Conservation (phyloP, 2,888 invertebrate genomes). For the Orthosia gothica region DNA sequence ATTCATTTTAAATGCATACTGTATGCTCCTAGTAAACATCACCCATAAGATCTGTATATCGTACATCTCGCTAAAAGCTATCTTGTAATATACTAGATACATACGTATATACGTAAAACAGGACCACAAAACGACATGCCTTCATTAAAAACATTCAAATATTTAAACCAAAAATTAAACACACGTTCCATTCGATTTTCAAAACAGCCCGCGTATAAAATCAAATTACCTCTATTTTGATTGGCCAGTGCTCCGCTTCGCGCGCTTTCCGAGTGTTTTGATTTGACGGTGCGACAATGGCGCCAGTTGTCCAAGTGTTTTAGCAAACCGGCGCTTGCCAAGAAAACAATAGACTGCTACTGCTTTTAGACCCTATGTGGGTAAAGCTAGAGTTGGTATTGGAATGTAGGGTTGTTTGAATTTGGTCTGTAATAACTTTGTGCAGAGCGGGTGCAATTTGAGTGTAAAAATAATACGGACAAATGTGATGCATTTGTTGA, state of each 20-base stretch:
- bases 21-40: too few species aligned
- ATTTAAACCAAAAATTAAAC: slow-evolving; percentile 59
- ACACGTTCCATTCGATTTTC: slow-evolving; percentile 74
- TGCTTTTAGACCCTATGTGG: slow-evolving; percentile 46
- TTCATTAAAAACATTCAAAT: slow-evolving; percentile 39
- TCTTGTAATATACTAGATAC: not conserved
- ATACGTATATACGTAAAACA: too few species aligned
- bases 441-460: slow-evolving; percentile 82
- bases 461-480: slow-evolving; percentile 85
- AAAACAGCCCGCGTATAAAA: slow-evolving; percentile 83
- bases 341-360: slow-evolving; percentile 50
- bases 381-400: slow-evolving; percentile 59
- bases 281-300: slow-evolving; percentile 84
- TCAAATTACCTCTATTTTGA: slow-evolving; percentile 88
- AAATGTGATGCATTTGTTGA: slow-evolving; percentile 86
- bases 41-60: too few species aligned
- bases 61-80: not conserved
- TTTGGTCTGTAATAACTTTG: slow-evolving; percentile 63
- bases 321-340: slow-evolving; percentile 77
- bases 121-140: slow-evolving; percentile 6
- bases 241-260: slow-evolving; percentile 82
- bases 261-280: slow-evolving; percentile 86
- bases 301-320: slow-evolving; percentile 88
- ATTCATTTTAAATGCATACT: too few species aligned
- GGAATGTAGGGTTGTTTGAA: slow-evolving; percentile 30